Evolutionary conservation across 1,140 invertebrate species (phyloP).

Genomic region (Drosophila tsacasi): DNA sequence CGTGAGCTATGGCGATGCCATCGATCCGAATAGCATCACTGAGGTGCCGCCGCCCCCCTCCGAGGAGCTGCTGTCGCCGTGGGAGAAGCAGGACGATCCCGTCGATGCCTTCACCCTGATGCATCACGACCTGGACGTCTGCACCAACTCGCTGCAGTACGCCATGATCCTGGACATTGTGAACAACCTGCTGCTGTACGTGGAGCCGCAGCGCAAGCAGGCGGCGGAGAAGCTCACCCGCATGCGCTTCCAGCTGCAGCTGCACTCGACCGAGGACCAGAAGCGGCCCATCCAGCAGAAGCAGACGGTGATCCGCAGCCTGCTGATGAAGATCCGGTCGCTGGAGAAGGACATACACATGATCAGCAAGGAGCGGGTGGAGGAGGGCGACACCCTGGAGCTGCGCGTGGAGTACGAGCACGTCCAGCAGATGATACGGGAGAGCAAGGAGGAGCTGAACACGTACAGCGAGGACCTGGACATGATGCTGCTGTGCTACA

Average conservation of each 20-base stretch:
- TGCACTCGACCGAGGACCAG: slow-evolving; percentile 96
- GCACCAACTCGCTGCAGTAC: slow-evolving; percentile 98
- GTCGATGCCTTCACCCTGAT: slow-evolving; percentile 99
- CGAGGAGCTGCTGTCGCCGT: slow-evolving; percentile 89
- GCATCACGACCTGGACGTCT: slow-evolving; percentile 99
- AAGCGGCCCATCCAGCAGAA: slow-evolving; percentile 95
- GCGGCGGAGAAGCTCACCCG: slow-evolving; percentile 94
- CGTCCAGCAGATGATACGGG: slow-evolving; percentile 90
- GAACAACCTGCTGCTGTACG: slow-evolving; percentile 98
- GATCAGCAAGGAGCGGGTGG: slow-evolving; percentile 92
- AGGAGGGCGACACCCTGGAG: slow-evolving; percentile 89
- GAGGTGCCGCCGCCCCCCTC: slow-evolving; percentile 89
- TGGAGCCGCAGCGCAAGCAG: slow-evolving; percentile 97
- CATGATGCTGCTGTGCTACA: slow-evolving; percentile 95
- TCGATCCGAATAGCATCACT: slow-evolving; percentile 89
- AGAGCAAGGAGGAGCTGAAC: slow-evolving; percentile 95
- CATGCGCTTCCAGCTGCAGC: slow-evolving; percentile 96
- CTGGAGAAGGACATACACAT: slow-evolving; percentile 97
- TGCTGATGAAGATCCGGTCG: slow-evolving; percentile 92
- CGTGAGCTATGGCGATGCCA: slow-evolving; percentile 95
- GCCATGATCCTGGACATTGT: slow-evolving; percentile 98
- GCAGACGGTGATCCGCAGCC: slow-evolving; percentile 93
- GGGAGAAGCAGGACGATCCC: slow-evolving; percentile 92
- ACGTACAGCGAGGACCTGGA: slow-evolving; percentile 96
- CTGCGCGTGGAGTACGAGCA: slow-evolving; percentile 91